Conservation (phyloP, 2,888 invertebrate genomes). For the Protophormia terraenovae region DNA sequence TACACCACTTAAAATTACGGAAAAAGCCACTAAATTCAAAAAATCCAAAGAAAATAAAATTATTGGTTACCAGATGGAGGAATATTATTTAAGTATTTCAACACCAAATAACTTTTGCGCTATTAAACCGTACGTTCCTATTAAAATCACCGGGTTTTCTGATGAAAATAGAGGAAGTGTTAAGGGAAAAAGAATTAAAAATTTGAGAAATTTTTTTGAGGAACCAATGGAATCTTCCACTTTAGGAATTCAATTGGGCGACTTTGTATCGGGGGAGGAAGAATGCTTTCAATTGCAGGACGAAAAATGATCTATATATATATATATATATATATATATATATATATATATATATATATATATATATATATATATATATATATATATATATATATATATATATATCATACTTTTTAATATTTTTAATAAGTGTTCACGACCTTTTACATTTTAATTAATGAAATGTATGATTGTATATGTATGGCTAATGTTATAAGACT, state of each 20-base stretch:
- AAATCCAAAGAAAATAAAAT: background rate
- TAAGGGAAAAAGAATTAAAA: background rate
- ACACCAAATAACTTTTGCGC: background rate
- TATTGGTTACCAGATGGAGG: background rate
- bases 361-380: too few species aligned
- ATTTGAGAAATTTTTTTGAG: constrained; percentile 35
- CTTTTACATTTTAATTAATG: too few species aligned
- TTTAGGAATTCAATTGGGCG: background rate
- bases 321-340: too few species aligned
- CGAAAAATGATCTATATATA: too few species aligned
- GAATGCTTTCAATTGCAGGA: background rate
- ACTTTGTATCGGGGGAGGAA: background rate
- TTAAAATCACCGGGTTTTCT: constrained; percentile 1
- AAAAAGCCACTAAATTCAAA: background rate
- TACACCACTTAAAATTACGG: background rate
- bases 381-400: too few species aligned
- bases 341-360: too few species aligned
- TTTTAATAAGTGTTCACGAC: too few species aligned
- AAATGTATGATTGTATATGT: too few species aligned
- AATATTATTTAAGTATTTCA: background rate
- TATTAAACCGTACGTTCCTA: background rate
- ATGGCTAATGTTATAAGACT: too few species aligned
- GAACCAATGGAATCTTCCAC: constrained; percentile 4
- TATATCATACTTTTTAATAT: too few species aligned
- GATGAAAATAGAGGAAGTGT: background rate